phyloP scores from a whole-genome alignment of 2,888 invertebrate species.

The Pristionchus fissidentatus region DNA sequence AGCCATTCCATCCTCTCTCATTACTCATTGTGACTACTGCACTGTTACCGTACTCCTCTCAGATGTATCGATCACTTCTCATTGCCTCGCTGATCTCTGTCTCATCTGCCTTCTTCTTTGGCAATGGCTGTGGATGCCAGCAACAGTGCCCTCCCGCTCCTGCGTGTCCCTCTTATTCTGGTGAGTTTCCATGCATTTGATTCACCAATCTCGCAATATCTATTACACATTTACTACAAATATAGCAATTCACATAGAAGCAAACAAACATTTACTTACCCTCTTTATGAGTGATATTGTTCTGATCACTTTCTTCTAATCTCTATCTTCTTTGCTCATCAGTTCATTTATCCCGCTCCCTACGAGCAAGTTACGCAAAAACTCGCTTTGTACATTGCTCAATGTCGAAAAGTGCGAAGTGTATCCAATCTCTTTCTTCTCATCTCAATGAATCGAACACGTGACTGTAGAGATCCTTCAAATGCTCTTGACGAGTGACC shows the following conservation, averaged over 20 bases:
- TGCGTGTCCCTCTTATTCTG: not conserved
- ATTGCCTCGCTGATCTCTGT: constrained; percentile 49
- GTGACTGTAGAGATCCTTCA: not conserved
- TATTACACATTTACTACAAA: not conserved
- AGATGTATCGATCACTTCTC: constrained; percentile 52
- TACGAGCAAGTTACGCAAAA: too few species aligned
- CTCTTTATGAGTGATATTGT: not conserved
- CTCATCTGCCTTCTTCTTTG: constrained; percentile 56
- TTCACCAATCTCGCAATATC: too few species aligned
- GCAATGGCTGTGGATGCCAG: constrained; percentile 53
- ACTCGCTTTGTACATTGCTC: not conserved
- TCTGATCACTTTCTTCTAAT: not conserved
- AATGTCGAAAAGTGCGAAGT: not conserved
- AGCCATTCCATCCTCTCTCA: not conserved
- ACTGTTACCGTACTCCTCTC: not conserved
- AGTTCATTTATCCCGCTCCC: too few species aligned
- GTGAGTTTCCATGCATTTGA: not conserved
- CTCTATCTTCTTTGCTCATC: not conserved
- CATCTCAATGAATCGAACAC: not conserved
- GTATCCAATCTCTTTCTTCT: not conserved
- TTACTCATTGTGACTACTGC: not conserved
- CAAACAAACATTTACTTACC: too few species aligned
- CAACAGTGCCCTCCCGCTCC: constrained; percentile 49
- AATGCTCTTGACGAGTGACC: not conserved
- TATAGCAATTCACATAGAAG: too few species aligned